phyloP scores from a whole-genome alignment of 2,888 invertebrate species.

The Panorpa germanica region DNA sequence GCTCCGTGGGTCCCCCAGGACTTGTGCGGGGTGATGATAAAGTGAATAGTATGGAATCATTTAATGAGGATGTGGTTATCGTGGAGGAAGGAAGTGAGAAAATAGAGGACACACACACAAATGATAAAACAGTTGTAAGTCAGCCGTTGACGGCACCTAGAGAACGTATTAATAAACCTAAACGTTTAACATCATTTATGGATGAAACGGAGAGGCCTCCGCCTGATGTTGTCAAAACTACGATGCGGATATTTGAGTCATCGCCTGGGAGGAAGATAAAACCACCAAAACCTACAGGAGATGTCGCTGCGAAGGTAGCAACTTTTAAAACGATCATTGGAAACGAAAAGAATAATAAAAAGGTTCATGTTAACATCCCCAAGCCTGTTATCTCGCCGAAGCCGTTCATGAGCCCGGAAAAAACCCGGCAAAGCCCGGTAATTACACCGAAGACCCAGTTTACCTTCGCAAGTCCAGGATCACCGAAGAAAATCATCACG shows the following conservation, averaged over 20 bases:
- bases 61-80: too few relatives aligned
- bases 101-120: too few relatives aligned
- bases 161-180: slow-evolving; percentile 29
- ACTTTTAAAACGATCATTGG: slow-evolving; percentile 41
- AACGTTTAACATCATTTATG: slow-evolving; percentile 41
- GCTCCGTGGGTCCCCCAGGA: too few relatives aligned
- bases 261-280: slow-evolving; percentile 33
- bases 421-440: slow-evolving; percentile 13
- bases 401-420: slow-evolving; percentile 21
- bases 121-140: too few relatives aligned
- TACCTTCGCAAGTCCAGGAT: slow-evolving; percentile 24
- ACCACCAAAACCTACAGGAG: slow-evolving; percentile 27
- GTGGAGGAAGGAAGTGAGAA: slow-evolving; percentile 19
- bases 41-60: too few relatives aligned
- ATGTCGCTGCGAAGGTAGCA: slow-evolving; percentile 43
- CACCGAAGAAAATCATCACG: slow-evolving; percentile 19
- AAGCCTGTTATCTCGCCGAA: slow-evolving; percentile 30
- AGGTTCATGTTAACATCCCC: slow-evolving; percentile 23
- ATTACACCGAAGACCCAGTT: slow-evolving; percentile 13
- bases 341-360: slow-evolving; percentile 26
- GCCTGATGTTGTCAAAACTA: slow-evolving; percentile 73
- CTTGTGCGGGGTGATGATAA: too few relatives aligned
- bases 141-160: slow-evolving; percentile 24
- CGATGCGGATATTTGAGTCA: slow-evolving; percentile 67
- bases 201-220: slow-evolving; percentile 69